phyloP scores from a whole-genome alignment of 2,888 invertebrate genomes.

The Lottia gigantea region DNA sequence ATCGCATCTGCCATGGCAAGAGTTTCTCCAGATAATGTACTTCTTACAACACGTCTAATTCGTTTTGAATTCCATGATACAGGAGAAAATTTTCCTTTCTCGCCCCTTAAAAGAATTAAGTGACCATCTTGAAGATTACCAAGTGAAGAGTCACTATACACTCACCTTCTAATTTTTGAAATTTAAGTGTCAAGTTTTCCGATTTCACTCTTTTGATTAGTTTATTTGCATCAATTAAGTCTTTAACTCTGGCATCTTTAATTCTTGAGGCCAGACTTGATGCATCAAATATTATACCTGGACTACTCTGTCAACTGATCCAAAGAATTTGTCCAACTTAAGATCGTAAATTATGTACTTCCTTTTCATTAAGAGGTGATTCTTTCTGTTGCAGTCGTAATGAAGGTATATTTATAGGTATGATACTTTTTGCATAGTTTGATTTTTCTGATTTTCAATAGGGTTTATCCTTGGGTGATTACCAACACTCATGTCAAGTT shows the following conservation, averaged over 20 bases:
- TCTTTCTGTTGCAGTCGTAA: background rate
- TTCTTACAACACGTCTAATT: conserved; percentile 12
- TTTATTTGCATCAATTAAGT: conserved; percentile 16
- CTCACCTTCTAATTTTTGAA: conserved; percentile 2
- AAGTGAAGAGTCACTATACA: conserved; percentile 1
- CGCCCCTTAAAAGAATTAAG: conserved; percentile 2
- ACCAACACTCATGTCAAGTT: too few relatives aligned
- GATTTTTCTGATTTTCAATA: too few relatives aligned
- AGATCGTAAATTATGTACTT: conserved; percentile 3
- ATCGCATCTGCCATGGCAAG: conserved; percentile 14
- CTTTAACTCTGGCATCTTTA: conserved; percentile 10
- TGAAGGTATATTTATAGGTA: background rate
- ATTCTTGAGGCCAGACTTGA: background rate
- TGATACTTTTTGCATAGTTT: background rate
- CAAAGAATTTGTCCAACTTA: conserved; percentile 15
- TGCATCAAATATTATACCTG: conserved; percentile 19
- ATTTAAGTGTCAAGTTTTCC: conserved; percentile 4
- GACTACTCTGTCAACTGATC: conserved; percentile 1
- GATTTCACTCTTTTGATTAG: conserved; percentile 14
- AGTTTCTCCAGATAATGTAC: conserved; percentile 14
- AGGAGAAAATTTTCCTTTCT: background rate
- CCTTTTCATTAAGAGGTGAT: conserved; percentile 1
- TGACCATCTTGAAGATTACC: conserved; percentile 8
- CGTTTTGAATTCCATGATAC: conserved; percentile 10
- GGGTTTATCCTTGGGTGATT: too few relatives aligned